Evolutionary conservation across 2,888 invertebrate species (phyloP), one percentile per base, ranked within the genome.

Genomic region (Pinctada fucata): DNA sequence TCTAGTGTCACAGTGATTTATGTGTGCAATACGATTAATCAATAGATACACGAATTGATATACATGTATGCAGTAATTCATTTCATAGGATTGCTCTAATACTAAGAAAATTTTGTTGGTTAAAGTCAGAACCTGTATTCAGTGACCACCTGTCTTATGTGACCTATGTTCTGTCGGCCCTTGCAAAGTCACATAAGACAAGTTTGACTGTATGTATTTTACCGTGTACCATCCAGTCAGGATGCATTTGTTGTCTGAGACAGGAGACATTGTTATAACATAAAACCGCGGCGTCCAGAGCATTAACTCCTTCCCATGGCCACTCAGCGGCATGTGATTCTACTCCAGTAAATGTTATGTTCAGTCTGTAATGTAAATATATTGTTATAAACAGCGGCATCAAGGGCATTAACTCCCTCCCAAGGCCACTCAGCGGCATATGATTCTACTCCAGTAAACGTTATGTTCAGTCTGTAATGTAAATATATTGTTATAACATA

Each of bases 401-500:
- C 93, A n/a, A 93, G 87, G 0, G 93, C 92, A 83, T 93, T 93
- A 6, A 91, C 52, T 31, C 92, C 92, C 76, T 90, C 87, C 92
- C 92, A 92, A 10, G 89, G 89, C 31, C 81, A 85, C 51, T 87
- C 85, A 0, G 88, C 82, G 45, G 88, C 88, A 83, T 89, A 88
- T 4, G 87, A 72, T 47, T 87, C 85, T 72, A 83, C 85, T 1
- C 89, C 88, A 50, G 78, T 76, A 75, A 79, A 89, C 58, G 75
- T 82, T 16, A 88, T 83, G 47, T 78, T 81, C 51, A 88, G 72
- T 63, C 89, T 89, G 75, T 45, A 67, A 67, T 31, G 31, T 31
- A 31, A 31, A 31, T 76, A 93, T 80, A 70, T 85, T 90, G 75
- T 89, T 91, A 78, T 93, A 93, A 74, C 91, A 91, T 72, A 88